phyloP scores from a whole-genome alignment of 2,888 invertebrate species.

The Drosophila eohydei region DNA sequence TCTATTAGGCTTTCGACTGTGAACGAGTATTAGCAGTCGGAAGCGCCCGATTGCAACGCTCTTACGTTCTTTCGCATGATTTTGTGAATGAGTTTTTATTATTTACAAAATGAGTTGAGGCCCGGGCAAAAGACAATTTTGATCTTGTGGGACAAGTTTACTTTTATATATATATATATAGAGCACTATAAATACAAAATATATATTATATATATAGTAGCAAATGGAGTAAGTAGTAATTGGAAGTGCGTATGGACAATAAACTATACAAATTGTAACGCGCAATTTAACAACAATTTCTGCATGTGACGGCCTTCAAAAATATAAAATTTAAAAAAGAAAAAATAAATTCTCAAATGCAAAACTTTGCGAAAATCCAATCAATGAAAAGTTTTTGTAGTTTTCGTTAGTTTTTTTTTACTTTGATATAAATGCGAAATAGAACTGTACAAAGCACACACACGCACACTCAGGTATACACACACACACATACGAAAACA shows the following conservation, averaged over 20 bases:
- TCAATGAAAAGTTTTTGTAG: conserved; percentile 43
- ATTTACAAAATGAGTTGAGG: conserved; percentile 71
- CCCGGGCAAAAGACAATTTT: conserved; percentile 48
- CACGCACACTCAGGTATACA: conserved; percentile 24
- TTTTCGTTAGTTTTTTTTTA: conserved; percentile 18
- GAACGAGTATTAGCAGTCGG: conserved; percentile 6
- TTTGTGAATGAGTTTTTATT: conserved; percentile 65
- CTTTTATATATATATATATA: conserved; percentile 35
- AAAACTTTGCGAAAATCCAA: conserved; percentile 63
- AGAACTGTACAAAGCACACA: conserved; percentile 42
- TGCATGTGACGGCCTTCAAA: conserved; percentile 43
- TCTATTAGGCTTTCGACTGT: background rate
- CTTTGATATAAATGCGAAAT: conserved; percentile 34
- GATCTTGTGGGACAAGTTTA: conserved; percentile 13
- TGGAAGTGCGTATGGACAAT: conserved; percentile 55
- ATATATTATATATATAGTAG: conserved; percentile 9
- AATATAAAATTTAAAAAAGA: conserved; percentile 43
- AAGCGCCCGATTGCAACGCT: background rate
- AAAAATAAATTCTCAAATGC: conserved; percentile 54
- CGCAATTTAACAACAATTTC: conserved; percentile 64
- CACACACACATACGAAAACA: conserved; percentile 18
- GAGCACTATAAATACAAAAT: conserved; percentile 57
- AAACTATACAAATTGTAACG: conserved; percentile 54
- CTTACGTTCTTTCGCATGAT: conserved; percentile 45
- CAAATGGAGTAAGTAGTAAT: conserved; percentile 7